Percentiles rank a stretch among this genome's conserved stretches.
Conservation (phyloP, 2,113 vertebrate genomes). For the Callipepla squamata region DNA sequence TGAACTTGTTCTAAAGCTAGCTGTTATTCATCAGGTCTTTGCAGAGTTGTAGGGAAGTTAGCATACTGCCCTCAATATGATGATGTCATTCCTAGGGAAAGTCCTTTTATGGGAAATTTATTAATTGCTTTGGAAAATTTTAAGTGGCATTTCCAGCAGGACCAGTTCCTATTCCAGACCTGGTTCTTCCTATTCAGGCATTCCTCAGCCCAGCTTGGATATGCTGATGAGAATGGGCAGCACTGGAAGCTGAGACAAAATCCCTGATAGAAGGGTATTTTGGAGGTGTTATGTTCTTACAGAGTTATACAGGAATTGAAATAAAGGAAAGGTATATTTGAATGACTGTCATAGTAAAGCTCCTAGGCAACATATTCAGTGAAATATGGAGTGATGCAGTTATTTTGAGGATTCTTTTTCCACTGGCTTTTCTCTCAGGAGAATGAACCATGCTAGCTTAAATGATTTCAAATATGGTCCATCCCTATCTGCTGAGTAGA, state of each 20-base stretch:
- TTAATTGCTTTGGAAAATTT: neutral
- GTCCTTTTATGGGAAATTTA: neutral
- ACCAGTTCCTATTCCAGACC: neutral
- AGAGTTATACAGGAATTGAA: neutral
- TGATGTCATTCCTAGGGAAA: constrained; percentile 34
- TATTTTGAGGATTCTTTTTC: neutral
- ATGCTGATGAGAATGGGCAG: neutral
- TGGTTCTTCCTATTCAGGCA: neutral
- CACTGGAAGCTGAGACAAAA: neutral
- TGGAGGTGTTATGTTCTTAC: neutral
- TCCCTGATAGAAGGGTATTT: neutral
- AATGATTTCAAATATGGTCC: neutral
- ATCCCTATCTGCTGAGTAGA: neutral
- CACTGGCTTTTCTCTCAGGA: neutral
- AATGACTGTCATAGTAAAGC: neutral
- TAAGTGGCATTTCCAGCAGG: constrained; percentile 1
- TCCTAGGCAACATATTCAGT: neutral
- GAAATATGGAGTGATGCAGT: neutral
- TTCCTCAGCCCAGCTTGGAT: neutral
- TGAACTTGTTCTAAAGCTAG: neutral
- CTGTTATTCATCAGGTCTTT: neutral
- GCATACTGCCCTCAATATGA: neutral
- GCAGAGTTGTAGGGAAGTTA: neutral
- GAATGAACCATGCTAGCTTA: neutral
- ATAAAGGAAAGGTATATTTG: constrained; percentile 8